These are phyloP conservation scores for Megaceryle alcyon DNA, from an alignment of 2,797 vertebrate genomes.

Conservation along the genomic window DNA sequence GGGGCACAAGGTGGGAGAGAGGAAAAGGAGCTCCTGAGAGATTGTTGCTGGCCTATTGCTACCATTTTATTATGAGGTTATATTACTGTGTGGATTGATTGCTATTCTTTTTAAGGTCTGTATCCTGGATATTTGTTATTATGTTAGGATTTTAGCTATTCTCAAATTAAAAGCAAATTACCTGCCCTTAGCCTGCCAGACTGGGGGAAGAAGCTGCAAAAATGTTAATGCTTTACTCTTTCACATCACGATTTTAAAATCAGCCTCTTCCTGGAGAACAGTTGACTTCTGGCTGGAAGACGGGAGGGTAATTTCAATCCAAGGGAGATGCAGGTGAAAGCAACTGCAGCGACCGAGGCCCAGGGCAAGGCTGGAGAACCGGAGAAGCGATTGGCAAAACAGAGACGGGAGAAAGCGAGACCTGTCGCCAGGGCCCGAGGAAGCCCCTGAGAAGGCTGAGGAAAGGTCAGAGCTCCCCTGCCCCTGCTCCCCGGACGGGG, in stretches of 20 bases:
- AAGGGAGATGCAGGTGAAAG: neutral
- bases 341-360: rapidly evolving
- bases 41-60: rapidly evolving
- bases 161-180: neutral
- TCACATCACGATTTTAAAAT: rapidly evolving
- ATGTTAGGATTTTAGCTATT: neutral
- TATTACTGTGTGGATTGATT: neutral
- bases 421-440: too few relatives aligned
- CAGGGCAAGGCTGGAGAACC: neutral
- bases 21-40: neutral
- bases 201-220: neutral
- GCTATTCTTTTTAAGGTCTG: rapidly evolving
- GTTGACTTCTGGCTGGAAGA: neutral
- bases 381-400: neutral
- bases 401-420: too few relatives aligned
- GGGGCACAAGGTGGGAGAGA: neutral
- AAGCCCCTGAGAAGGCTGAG: too few relatives aligned
- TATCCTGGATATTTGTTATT: neutral
- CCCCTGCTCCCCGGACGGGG: too few relatives aligned
- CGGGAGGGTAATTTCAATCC: rapidly evolving
- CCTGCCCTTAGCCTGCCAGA: rapidly evolving
- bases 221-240: neutral
- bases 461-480: too few relatives aligned
- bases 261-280: too few relatives aligned
- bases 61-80: neutral